Evolutionary conservation across 2,888 invertebrate species (phyloP).

Genomic region (Drosophila anomalata): DNA sequence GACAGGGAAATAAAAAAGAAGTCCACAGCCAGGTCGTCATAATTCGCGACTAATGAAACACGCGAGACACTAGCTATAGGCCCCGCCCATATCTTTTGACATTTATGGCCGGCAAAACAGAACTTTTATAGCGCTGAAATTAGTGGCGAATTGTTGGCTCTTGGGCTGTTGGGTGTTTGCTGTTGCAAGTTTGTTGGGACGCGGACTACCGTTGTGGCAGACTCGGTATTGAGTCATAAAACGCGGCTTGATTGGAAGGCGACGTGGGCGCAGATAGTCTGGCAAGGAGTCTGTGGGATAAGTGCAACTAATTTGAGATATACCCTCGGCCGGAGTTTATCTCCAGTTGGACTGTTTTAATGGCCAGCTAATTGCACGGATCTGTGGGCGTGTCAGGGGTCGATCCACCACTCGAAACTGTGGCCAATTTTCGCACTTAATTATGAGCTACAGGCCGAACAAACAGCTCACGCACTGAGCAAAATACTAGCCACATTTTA

Average conservation of each 20-base stretch:
- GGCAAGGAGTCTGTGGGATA: constrained; percentile 31
- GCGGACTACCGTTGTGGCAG: constrained; percentile 14
- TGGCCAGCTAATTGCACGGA: constrained; percentile 66
- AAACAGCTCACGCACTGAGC: constrained; percentile 27
- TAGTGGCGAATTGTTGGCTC: constrained; percentile 64
- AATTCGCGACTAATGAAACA: constrained; percentile 75
- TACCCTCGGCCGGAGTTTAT: constrained; percentile 65
- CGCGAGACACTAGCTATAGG: constrained; percentile 57
- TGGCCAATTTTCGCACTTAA: constrained; percentile 75
- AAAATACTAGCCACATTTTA: constrained; percentile 11
- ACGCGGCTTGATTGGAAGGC: constrained; percentile 68
- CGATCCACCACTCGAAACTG: constrained; percentile 15
- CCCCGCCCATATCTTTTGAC: constrained; percentile 53
- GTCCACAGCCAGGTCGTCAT: constrained; percentile 53
- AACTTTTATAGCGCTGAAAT: constrained; percentile 75
- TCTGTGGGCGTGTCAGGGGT: constrained; percentile 57
- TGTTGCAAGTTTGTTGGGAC: constrained; percentile 35
- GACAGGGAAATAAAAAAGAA: constrained; percentile 21
- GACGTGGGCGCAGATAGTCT: constrained; percentile 61
- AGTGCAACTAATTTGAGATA: constrained; percentile 75
- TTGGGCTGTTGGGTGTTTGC: background rate
- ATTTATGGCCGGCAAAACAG: constrained; percentile 73
- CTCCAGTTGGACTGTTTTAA: constrained; percentile 56
- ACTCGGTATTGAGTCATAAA: constrained; percentile 69
- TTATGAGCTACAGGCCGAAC: constrained; percentile 62